Conservation (phyloP, 2,113 vertebrate genomes). For the Vanacampus margaritifer region DNA sequence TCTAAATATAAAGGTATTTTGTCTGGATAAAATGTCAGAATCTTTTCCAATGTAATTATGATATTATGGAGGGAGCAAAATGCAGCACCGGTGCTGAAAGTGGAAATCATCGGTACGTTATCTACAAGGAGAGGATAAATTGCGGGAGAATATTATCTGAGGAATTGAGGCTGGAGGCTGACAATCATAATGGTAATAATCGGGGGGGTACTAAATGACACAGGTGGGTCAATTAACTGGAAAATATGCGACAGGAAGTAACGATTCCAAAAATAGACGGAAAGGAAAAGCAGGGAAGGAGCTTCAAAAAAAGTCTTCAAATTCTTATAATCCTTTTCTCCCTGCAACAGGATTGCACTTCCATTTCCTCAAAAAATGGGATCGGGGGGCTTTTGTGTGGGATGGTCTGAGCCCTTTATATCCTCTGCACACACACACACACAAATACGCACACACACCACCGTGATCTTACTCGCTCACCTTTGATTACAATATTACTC, state of each 20-base stretch:
- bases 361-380: constrained; percentile 46
- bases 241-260: background rate
- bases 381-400: constrained; percentile 31
- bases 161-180: constrained; percentile 23
- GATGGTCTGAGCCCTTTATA: constrained; percentile 23
- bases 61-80: too few relatives aligned
- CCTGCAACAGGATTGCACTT: constrained; percentile 31
- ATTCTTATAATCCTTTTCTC: constrained; percentile 19
- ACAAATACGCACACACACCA: background rate
- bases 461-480: constrained; percentile 2
- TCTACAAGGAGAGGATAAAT: too few relatives aligned
- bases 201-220: constrained; percentile 25
- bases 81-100: too few relatives aligned
- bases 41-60: too few relatives aligned
- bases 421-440: constrained; percentile 20
- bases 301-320: background rate
- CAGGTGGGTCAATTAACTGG: constrained; percentile 12
- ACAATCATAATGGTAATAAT: constrained; percentile 14
- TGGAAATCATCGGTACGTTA: too few relatives aligned
- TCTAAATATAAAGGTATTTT: too few relatives aligned
- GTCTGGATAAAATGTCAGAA: too few relatives aligned
- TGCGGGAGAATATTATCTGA: constrained; percentile 9
- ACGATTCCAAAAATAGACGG: background rate
- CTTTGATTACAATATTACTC: background rate
- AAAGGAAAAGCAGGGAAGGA: background rate